A percentile compares a stretch with the other conserved stretches of the same genome.
phyloP scores from a whole-genome alignment of 2,113 vertebrate species.

The Pygoscelis adeliae region DNA sequence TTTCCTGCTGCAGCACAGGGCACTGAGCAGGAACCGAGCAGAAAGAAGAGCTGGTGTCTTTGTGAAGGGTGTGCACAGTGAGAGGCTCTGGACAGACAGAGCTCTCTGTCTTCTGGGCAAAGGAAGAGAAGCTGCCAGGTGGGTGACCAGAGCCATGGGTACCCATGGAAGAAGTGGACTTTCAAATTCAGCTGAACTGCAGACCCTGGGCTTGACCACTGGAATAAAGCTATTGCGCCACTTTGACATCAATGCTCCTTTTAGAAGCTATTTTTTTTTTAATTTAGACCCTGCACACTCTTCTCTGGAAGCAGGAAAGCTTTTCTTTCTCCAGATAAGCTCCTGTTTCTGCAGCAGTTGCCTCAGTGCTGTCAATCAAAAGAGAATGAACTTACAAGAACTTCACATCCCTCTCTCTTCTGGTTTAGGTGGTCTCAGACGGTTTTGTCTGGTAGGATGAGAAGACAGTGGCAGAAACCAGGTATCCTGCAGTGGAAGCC shows the following conservation, averaged over 20 bases:
- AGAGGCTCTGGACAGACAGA: background rate
- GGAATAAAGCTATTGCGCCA: fast-evolving
- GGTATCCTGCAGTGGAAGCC: background rate
- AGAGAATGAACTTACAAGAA: background rate
- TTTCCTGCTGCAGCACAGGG: background rate
- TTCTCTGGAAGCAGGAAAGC: background rate
- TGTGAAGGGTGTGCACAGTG: fast-evolving
- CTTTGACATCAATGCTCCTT: fast-evolving
- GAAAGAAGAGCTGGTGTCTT: background rate
- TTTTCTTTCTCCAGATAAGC: background rate
- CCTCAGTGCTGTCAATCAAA: background rate
- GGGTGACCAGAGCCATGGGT: background rate
- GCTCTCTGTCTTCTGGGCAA: background rate
- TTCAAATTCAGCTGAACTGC: background rate
- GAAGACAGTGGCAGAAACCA: background rate
- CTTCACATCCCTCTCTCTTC: background rate
- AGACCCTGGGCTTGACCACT: fast-evolving
- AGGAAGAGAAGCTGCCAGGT: background rate
- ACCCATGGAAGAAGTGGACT: fast-evolving
- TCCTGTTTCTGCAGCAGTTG: background rate
- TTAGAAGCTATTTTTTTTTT: background rate
- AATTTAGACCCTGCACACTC: background rate
- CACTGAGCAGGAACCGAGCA: background rate
- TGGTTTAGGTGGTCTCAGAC: background rate
- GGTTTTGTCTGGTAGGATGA: background rate